A percentile compares a stretch with the other conserved stretches of the same genome.
Evolutionary conservation across 2,113 vertebrate species (phyloP).

Genomic region (Chlorodrepanis virens): DNA sequence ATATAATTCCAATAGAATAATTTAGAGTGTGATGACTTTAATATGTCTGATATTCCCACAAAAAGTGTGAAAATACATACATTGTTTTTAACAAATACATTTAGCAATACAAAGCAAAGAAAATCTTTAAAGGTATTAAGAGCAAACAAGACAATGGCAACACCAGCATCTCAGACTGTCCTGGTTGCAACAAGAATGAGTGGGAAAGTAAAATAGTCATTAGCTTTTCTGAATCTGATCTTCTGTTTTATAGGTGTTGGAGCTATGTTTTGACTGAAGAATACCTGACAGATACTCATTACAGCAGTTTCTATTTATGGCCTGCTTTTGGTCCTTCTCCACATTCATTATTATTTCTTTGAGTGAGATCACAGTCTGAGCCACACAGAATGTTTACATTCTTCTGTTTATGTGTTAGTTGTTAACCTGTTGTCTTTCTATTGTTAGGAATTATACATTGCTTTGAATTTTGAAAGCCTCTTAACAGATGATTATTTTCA

Average conservation of each 20-base stretch:
- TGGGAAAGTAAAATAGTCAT: neutral
- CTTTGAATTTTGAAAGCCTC: neutral
- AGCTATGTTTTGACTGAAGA: neutral
- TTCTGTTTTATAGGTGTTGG: neutral
- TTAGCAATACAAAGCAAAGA: neutral
- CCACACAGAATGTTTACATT: neutral
- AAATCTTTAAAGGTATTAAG: neutral
- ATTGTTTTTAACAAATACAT: neutral
- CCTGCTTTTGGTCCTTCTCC: neutral
- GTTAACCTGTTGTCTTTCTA: too few relatives aligned
- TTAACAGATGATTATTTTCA: neutral
- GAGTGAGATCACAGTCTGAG: neutral
- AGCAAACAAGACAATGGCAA: neutral
- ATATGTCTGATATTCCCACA: neutral
- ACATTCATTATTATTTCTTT: neutral
- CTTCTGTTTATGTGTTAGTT: neutral
- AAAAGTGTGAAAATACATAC: neutral
- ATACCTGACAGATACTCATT: neutral
- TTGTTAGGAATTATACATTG: neutral
- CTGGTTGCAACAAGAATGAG: neutral
- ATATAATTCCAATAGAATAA: neutral
- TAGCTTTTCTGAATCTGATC: neutral
- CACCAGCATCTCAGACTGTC: neutral
- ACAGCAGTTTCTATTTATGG: neutral
- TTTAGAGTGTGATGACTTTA: neutral